A percentile compares a stretch with the other conserved stretches of the same genome.
Evolutionary conservation across 2,797 vertebrate species (phyloP).

Genomic region (Aulostomus chinensis): DNA sequence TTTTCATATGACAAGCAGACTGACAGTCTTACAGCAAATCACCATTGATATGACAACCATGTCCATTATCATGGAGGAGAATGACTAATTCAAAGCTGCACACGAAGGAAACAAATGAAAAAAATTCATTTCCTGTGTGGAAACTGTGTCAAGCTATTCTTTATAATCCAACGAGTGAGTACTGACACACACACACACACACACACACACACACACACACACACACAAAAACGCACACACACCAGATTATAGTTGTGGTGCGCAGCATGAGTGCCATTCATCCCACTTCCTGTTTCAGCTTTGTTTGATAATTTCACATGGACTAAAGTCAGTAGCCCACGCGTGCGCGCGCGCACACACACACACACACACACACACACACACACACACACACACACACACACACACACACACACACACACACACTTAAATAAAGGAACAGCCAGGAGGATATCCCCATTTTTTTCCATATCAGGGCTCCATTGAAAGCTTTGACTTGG

Average conservation of each 20-base stretch:
- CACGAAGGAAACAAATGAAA: constrained; percentile 25
- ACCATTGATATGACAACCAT: constrained; percentile 5
- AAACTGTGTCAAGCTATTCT: constrained; percentile 33
- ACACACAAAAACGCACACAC: background rate
- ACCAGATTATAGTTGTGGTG: constrained; percentile 58
- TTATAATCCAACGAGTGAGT: background rate
- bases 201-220: constrained; percentile 16
- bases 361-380: constrained; percentile 38
- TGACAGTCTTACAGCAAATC: background rate
- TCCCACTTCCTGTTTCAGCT: constrained; percentile 70
- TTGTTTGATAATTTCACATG: constrained; percentile 74
- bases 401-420: constrained; percentile 50
- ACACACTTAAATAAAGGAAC: constrained; percentile 53
- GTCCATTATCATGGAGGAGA: constrained; percentile 6
- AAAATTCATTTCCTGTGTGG: constrained; percentile 51
- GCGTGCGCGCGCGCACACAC: constrained; percentile 47
- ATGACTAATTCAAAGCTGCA: constrained; percentile 20
- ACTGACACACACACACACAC: constrained; percentile 10
- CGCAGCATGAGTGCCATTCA: constrained; percentile 69
- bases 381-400: constrained; percentile 34
- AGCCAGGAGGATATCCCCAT: constrained; percentile 66
- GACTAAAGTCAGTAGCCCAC: constrained; percentile 65
- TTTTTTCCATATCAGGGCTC: constrained; percentile 66
- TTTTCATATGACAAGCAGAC: constrained; percentile 10
- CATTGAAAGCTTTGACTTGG: constrained; percentile 51